Evolutionary conservation across 2,888 invertebrate species (phyloP).

Genomic region (Aelia acuminata): DNA sequence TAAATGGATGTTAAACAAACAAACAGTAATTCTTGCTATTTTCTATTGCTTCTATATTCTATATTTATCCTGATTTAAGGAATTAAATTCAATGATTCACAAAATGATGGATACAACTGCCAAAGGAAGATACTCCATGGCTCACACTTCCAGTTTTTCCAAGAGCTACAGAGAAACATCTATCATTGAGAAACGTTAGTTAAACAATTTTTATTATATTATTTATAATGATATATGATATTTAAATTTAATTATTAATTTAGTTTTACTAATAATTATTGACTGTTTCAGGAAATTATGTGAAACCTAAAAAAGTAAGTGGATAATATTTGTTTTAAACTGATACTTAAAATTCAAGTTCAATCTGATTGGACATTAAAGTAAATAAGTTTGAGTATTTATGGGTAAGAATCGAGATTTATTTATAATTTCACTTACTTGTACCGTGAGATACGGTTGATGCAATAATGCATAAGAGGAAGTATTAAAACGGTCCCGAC

Average conservation of each 20-base stretch:
- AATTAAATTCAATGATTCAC: neutral
- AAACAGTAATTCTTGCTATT: no score
- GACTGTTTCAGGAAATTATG: neutral
- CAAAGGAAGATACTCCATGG: neutral
- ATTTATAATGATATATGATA: neutral
- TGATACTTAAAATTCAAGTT: no score
- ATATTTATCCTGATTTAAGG: neutral
- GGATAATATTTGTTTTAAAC: no score
- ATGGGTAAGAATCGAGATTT: no score
- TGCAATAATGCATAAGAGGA: no score
- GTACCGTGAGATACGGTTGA: no score
- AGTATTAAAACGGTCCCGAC: no score
- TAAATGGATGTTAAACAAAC: no score
- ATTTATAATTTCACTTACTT: no score
- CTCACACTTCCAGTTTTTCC: neutral
- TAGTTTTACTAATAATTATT: neutral
- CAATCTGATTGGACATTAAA: no score
- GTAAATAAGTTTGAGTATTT: no score
- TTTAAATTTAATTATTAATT: neutral
- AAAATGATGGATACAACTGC: conserved; percentile 6
- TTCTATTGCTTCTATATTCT: no score
- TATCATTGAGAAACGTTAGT: neutral
- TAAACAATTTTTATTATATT: neutral
- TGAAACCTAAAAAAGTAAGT: conserved; percentile 7
- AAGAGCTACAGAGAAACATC: neutral